Conservation (phyloP, 2,888 invertebrate species). For the Imbricaverruca yamaguchii region DNA sequence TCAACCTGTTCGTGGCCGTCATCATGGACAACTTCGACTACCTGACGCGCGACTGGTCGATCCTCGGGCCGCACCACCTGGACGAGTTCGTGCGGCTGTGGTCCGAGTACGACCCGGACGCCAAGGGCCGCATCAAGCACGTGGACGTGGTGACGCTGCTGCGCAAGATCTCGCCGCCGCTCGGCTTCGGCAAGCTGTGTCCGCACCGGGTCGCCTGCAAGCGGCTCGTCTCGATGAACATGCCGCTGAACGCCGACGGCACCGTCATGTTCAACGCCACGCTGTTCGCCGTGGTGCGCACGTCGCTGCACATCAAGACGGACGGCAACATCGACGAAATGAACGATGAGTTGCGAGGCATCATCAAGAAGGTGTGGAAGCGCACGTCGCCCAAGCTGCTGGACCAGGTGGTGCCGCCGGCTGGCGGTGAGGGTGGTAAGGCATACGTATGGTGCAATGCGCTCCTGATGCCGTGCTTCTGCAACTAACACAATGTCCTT, state of each 20-base stretch:
- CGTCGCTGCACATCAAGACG: constrained; percentile 52
- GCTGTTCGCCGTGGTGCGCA: constrained; percentile 53
- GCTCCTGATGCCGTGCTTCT: no score
- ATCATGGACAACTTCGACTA: constrained; percentile 59
- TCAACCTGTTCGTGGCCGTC: constrained; percentile 59
- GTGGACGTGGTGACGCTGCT: constrained; percentile 96
- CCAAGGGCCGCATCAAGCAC: constrained; percentile 98
- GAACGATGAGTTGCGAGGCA: constrained; percentile 52
- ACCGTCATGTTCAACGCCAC: constrained; percentile 58
- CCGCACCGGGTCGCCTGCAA: constrained; percentile 99
- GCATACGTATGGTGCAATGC: not conserved
- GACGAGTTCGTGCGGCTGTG: constrained; percentile 98
- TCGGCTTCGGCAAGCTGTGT: constrained; percentile 98
- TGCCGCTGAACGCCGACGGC: constrained; percentile 56
- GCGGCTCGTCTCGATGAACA: constrained; percentile 56
- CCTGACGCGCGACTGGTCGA: constrained; percentile 56
- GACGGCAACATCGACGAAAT: constrained; percentile 52
- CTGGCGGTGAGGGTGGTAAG: constrained; percentile 55
- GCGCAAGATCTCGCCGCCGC: constrained; percentile 95
- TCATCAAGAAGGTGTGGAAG: constrained; percentile 59
- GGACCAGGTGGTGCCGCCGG: constrained; percentile 97
- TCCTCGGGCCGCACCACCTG: constrained; percentile 94
- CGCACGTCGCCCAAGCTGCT: constrained; percentile 87
- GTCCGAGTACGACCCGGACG: constrained; percentile 99
- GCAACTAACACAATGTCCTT: no score